Base-by-base conservation (phyloP, 1,140 invertebrate genomes). In the Pteromalus puparum region DNA sequence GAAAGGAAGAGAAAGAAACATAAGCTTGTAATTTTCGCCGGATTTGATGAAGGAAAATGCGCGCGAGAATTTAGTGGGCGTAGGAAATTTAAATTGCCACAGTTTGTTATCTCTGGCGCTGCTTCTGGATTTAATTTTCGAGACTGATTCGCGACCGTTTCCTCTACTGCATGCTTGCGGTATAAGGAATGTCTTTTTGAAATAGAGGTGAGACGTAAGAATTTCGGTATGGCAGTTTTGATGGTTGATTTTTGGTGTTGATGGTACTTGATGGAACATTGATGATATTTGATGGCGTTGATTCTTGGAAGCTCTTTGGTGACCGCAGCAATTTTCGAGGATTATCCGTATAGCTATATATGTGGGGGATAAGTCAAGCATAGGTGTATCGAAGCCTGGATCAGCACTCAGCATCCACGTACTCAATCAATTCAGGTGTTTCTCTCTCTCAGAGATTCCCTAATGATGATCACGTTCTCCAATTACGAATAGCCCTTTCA, bases 1-100 rank as follows among this genome's bases (percentile, higher is more conserved):
- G 76, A 10, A 1, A 38, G 15, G 73, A 18, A 13, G 34, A n/a
- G 21, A 21, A 42, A 24, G 61, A 79, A 80, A 80, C 34, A 68
- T 42, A 46, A 80, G 77, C 77, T 68, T 80, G 61, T 80, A 80
- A 80, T 80, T 80, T 68, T 38, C 21, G 18, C 24, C 13, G 28
- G 34, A 26, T 30, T 68, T 68, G 34, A 70, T 12, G 34, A 80
- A 6, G 65, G 53, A 46, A 80, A 70, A 18, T 61, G 26, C 53
- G 26, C 53, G 53, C 53, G 24, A 61, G 75, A 77, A 61, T 77
- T 77, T 68, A 61, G 53, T 61, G 53, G 21, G 53, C 76, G 30
- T 61, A n/a, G 18, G 12, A 61, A 61, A 77, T 77, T 76, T 76
- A 76, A 76, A 76, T 53, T 53, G 18, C 7, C 24, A 2, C 24